Base-by-base conservation (phyloP, 64 coral and sea anemone genomes). In the Dendronephthya gigantea region DNA sequence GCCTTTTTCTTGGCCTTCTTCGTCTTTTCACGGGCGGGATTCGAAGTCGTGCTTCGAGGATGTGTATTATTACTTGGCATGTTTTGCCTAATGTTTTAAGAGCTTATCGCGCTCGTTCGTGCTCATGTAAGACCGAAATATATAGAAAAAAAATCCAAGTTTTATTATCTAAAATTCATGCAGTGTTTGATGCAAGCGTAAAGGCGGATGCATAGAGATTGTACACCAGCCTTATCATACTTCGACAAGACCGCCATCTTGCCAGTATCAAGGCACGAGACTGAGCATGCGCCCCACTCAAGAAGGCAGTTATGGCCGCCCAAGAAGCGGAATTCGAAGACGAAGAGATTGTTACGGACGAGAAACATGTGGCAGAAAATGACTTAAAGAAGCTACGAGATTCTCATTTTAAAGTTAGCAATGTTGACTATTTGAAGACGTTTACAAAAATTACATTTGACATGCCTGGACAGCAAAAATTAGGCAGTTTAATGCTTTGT, bases 181-280 rank as follows among this genome's bases (percentile, higher is more conserved):
- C 36, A 79, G 72, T 35, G 72, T 79, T 36, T 29, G 29, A 36
- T 29, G 72, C 37, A 29, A 62, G 55, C 19, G 72, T 17, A 19
- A 39, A 79, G 72, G 72, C 72, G 72, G 72, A 79, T 79, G 72
- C 72, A 79, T 35, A 79, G 15, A 39, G 72, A 79, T 79, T 79
- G 72, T 79, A 33, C 72, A 79, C 37, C 72, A 17, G 36, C 72
- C 72, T 79, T 34, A 16, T 29, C 72, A 8, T 79, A 15, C 36
- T 79, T 79, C 27, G 72, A 79, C 72, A 39, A 79, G 72, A 79
- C 72, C 72, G 72, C 72, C 72, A 79, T 79, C 36, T 79, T 79
- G 72, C 32, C 72, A 79, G 31, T 79, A 16, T 16, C 30, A 79
- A 39, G 72, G 15, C 15, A 33, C 72, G 32, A 35, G 34, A 15